A percentile compares a stretch with the other conserved stretches of the same genome.
Evolutionary conservation across 2,113 vertebrate species (phyloP).

Genomic region (Alexandromys fortis): DNA sequence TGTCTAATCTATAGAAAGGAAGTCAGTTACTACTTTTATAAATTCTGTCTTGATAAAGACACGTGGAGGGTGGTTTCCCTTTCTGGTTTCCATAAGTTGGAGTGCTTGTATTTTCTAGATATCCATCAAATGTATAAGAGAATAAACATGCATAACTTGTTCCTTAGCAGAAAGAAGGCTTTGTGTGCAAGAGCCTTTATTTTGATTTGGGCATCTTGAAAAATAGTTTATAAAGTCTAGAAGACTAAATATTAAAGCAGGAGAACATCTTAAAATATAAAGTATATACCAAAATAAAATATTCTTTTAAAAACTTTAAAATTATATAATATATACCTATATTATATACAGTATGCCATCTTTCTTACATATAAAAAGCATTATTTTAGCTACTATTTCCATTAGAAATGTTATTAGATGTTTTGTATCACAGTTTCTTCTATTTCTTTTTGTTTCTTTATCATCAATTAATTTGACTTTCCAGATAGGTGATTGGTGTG

Average conservation of each 20-base stretch:
- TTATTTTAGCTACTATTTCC: neutral
- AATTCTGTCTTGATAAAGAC: neutral
- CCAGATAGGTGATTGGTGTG: conserved; percentile 10
- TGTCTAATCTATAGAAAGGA: neutral
- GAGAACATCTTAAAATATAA: neutral
- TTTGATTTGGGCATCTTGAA: conserved; percentile 43
- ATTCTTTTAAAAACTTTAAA: neutral
- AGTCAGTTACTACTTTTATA: conserved; percentile 38
- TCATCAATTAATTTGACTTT: neutral
- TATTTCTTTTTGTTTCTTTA: conserved; percentile 33
- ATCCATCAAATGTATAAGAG: neutral
- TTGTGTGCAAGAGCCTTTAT: neutral
- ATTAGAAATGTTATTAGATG: neutral
- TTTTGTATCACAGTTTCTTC: neutral
- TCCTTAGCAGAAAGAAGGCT: conserved; percentile 28
- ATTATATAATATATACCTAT: neutral
- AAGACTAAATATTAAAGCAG: conserved; percentile 48
- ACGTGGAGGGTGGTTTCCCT: neutral
- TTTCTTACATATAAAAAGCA: neutral
- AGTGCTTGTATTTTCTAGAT: conserved; percentile 34
- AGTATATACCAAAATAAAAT: neutral
- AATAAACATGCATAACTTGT: conserved; percentile 44
- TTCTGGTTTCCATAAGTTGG: conserved; percentile 12
- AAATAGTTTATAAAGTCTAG: conserved; percentile 16
- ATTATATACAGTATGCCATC: neutral